Evolutionary conservation across 2,888 invertebrate genomes (phyloP), one percentile per base, ranked within the genome.

Genomic region (Seira sanloemensis): DNA sequence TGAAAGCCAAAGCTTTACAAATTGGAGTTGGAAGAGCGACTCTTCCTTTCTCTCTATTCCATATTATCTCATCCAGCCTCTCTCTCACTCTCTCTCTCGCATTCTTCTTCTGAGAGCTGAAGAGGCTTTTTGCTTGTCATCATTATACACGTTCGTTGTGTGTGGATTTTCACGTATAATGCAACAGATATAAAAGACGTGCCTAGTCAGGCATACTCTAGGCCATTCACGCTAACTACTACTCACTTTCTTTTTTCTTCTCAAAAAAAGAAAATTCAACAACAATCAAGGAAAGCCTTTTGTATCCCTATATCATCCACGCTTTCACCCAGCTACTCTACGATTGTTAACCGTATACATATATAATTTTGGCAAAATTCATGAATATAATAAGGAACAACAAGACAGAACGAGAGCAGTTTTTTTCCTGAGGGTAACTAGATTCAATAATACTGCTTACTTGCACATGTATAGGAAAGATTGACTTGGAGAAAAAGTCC

Each of bases 81-180:
- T 37, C 12, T 37, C 37, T 37, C n/a, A n/a, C 50, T 50, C 50
- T 2, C 65, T 62, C 77, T 77, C 50, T 66, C 62, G 54, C 68
- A 83, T 75, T 72, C 67, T 82, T 78, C 72, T 72, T 81, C 67
- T 76, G 25, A 74, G 75, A 71, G 76, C 65, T 78, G 77, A 77
- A 83, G 77, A 72, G 73, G 83, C 83, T 50, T 50, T n/a, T 50
- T 50, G 50, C 50, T 83, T 83, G 83, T 83, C 83, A 83, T 83
- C 72, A 77, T 50, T 50, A 50, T 50, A 50, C 50, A 50, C 50
- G 50, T 50, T 50, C 16, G 16, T 50, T 50, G 16, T 50, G 16
- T 18, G 16, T 7, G 50, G 16, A 50, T 50, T 50, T 50, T 18
- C n/a, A 18, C 16, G n/a, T 50, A 50, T 58, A 83, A 83, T 73